Percentiles rank a stretch among this genome's conserved stretches.
Evolutionary conservation across 1,140 invertebrate species (phyloP).

Genomic region (Caenorhabditis brenneri): DNA sequence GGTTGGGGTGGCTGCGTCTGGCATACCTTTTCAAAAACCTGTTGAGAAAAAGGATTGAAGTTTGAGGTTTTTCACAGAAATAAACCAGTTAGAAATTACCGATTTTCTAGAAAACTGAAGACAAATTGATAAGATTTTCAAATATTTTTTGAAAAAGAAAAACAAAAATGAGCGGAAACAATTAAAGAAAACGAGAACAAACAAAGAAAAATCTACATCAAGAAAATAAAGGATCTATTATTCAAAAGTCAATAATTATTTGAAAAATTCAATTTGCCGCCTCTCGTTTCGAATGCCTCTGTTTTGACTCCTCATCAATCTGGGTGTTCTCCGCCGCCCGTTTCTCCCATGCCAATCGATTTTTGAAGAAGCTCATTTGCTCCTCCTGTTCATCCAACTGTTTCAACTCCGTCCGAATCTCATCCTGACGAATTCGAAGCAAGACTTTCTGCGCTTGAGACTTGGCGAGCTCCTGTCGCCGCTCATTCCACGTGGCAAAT

Average conservation of each 20-base stretch:
- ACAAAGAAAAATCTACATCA: neutral
- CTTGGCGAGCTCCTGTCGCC: constrained; percentile 58
- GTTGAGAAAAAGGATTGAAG: too few relatives aligned
- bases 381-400: constrained; percentile 58
- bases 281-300: constrained; percentile 37
- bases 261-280: neutral
- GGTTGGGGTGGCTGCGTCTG: neutral
- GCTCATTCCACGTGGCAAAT: constrained; percentile 61
- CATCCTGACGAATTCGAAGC: constrained; percentile 36
- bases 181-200: neutral
- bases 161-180: neutral
- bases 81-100: too few relatives aligned
- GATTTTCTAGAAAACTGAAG: too few relatives aligned
- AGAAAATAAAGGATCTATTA: neutral
- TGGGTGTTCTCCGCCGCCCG: constrained; percentile 57
- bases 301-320: constrained; percentile 40
- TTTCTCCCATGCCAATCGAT: constrained; percentile 66
- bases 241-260: neutral
- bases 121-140: too few relatives aligned
- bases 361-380: constrained; percentile 67
- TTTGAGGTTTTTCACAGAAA: too few relatives aligned
- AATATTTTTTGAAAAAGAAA: neutral
- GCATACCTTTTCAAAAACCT: neutral
- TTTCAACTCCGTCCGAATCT: constrained; percentile 51
- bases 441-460: constrained; percentile 55